Evolutionary conservation across 2,888 invertebrate genomes (phyloP), one percentile per base, ranked within the genome.

Genomic region (Synanthedon vespiformis): DNA sequence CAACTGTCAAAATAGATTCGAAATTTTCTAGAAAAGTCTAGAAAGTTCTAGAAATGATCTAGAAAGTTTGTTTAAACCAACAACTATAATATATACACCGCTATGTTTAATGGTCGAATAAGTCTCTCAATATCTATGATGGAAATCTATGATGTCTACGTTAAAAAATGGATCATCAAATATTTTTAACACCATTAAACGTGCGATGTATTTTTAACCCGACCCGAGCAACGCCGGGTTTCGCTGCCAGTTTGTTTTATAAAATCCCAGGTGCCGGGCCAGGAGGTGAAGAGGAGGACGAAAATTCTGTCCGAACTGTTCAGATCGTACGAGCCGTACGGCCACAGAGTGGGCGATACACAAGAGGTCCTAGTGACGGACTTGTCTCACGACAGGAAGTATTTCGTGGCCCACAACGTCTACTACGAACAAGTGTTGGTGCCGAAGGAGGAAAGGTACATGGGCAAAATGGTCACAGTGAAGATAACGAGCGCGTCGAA

Each of bases 391-490:
- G 99, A 99, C 74, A 93, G 93, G 61, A 89, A 93, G 54, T 93
- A 95, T 77, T 97, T 90, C 70, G 99, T 99, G 8, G 98, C 93
- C 0, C 99, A 99, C 81, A 99, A 98, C 79, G 95, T 97, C 72
- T 94, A 83, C 70, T 99, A 99, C 71, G 97, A 98, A 70, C 99
- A 86, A 55, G 93, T 97, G 0, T 74, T 98, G 54, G 89, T 98
- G 0, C 95, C 96, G 0, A 93, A 94, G 84, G 89, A 90, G 5
- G 88, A 92, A 0, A 89, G 90, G 61, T 91, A 92, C 49, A 90
- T 97, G 89, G 98, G 98, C 0, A 94, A 94, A 70, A 89, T 93
- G 75, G 86, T 98, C 0, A 90, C 90, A 1, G 97, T 98, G 0
- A 89, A 90, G 70, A 94, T 98, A 4, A 77, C 81, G 0, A 84